Percentiles rank a stretch among this genome's conserved stretches.
These are phyloP conservation scores for Drosophila chauvacae DNA, from an alignment of 1,140 invertebrate genomes.

Conservation along the genomic window DNA sequence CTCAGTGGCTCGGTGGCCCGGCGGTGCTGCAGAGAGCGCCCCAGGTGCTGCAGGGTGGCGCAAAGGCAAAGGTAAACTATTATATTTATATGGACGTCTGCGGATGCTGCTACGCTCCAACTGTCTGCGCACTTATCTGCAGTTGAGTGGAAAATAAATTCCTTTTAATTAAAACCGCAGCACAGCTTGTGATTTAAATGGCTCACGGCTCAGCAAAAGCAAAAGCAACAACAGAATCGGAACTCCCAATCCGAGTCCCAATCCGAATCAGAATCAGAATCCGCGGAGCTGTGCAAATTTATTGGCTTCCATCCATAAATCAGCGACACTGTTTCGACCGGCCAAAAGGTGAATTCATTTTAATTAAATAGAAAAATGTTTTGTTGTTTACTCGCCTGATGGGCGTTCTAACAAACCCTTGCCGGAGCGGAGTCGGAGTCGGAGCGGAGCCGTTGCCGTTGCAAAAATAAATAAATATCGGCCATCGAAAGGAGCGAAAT, in stretches of 20 bases:
- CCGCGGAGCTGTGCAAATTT: constrained; percentile 62
- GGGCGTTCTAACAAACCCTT: constrained; percentile 62
- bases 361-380: constrained; percentile 83
- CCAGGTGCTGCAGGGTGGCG: constrained; percentile 6
- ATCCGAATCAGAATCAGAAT: constrained; percentile 31
- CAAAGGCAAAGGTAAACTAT: constrained; percentile 51
- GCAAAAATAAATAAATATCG: constrained; percentile 31
- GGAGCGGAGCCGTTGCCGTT: not conserved
- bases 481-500: constrained; percentile 58
- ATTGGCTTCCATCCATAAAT: constrained; percentile 77
- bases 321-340: constrained; percentile 41
- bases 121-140: constrained; percentile 76
- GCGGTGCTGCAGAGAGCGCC: not conserved
- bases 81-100: constrained; percentile 48
- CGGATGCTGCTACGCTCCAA: constrained; percentile 36
- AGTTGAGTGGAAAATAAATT: constrained; percentile 81
- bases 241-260: constrained; percentile 15
- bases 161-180: constrained; percentile 82
- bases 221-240: constrained; percentile 12
- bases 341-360: constrained; percentile 78
- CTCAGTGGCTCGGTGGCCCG: not conserved
- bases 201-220: constrained; percentile 49
- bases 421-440: constrained; percentile 4
- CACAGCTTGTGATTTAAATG: constrained; percentile 80
- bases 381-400: constrained; percentile 61